phyloP scores from a whole-genome alignment of 2,797 vertebrate genomes.

The Peromyscus aztecus region DNA sequence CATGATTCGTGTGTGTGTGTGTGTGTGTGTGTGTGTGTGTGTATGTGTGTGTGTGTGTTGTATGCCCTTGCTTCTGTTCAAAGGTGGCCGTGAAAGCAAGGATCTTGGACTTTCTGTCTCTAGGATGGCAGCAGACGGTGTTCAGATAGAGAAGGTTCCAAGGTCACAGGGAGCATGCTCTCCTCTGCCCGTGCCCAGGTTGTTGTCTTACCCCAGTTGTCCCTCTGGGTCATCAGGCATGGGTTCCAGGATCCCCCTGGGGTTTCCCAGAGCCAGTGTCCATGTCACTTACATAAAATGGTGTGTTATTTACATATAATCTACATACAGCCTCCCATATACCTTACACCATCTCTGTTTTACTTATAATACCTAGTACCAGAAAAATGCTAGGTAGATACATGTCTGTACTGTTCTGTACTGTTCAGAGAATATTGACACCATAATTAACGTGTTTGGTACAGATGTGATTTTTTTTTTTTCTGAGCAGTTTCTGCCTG shows the following conservation, averaged over 20 bases:
- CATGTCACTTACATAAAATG: neutral
- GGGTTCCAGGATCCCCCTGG: neutral
- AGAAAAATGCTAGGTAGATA: neutral
- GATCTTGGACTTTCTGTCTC: neutral
- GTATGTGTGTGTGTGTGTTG: neutral
- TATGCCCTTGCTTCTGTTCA: neutral
- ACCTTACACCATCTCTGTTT: neutral
- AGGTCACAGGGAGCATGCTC: neutral
- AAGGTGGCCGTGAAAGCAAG: neutral
- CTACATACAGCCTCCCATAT: neutral
- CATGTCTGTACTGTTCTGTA: no score
- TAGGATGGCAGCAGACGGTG: neutral
- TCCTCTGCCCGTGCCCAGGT: no score
- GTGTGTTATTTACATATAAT: neutral
- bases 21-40: conserved; percentile 10
- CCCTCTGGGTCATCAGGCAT: no score
- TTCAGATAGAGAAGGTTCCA: neutral
- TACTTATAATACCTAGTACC: neutral
- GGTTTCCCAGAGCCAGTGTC: neutral
- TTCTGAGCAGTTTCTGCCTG: neutral
- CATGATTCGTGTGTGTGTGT: neutral
- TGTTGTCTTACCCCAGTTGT: neutral
- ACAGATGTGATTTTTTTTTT: neutral
- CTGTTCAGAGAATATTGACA: neutral
- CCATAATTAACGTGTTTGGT: neutral